phyloP scores from a whole-genome alignment of 92 coral and sea anemone species.

The Pocillopora meandrina region DNA sequence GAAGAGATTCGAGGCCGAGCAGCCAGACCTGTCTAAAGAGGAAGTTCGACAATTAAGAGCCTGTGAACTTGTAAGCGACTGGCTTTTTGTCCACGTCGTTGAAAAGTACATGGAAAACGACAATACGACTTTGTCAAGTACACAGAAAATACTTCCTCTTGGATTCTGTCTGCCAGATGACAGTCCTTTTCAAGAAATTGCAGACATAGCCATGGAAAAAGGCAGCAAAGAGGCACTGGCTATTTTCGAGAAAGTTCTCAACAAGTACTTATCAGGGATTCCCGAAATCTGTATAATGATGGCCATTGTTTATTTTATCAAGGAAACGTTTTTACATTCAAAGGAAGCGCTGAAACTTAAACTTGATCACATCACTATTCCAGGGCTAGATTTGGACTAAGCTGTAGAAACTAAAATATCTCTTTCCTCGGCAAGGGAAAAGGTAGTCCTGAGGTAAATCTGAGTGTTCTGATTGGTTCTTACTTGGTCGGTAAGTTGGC shows the following conservation, averaged over 20 bases:
- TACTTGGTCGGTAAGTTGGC: too few species aligned
- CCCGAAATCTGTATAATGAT: background rate
- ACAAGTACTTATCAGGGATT: background rate
- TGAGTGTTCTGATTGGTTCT: background rate
- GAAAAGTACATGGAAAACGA: background rate
- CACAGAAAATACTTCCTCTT: slow-evolving; percentile 9
- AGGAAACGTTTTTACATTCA: background rate
- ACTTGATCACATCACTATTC: slow-evolving; percentile 28
- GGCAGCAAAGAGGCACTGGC: slow-evolving; percentile 13
- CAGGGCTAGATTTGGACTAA: slow-evolving; percentile 23
- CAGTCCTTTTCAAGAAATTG: slow-evolving; percentile 4
- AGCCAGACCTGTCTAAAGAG: background rate
- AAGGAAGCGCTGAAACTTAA: slow-evolving; percentile 3
- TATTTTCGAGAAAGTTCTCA: background rate
- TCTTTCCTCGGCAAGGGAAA: background rate
- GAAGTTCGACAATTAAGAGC: background rate
- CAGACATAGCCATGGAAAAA: slow-evolving; percentile 1
- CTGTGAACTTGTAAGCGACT: background rate
- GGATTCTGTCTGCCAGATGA: background rate
- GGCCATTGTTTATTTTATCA: background rate
- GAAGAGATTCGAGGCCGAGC: slow-evolving; percentile 5
- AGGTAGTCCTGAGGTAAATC: background rate
- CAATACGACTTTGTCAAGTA: background rate
- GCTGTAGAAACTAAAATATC: background rate
- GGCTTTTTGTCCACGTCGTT: background rate